Conservation (phyloP, 1,140 invertebrate genomes). For the Metopolophium dirhodum region DNA sequence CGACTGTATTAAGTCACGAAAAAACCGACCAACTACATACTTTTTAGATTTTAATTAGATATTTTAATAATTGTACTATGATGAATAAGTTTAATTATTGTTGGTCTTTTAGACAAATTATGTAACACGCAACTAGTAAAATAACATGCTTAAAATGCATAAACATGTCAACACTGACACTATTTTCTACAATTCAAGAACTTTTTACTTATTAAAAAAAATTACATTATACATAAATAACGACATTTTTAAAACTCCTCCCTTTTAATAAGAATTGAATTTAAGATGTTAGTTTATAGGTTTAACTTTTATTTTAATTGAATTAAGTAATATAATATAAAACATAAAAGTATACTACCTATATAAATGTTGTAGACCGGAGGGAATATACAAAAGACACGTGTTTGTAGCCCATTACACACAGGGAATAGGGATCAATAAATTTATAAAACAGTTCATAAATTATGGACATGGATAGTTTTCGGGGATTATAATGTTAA, state of each 20-base stretch:
- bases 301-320: constrained; percentile 42
- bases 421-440: constrained; percentile 32
- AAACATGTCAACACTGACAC: not conserved
- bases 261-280: not conserved
- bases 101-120: not conserved
- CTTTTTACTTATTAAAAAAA: not conserved
- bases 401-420: not conserved
- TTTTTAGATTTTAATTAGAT: not conserved
- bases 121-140: not conserved
- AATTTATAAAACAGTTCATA: constrained; percentile 39
- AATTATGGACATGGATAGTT: not conserved
- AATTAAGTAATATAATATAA: constrained; percentile 16
- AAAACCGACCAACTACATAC: not conserved
- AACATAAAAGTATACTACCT: not conserved
- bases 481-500: not conserved
- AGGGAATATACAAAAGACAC: constrained; percentile 30
- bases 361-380: not conserved
- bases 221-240: not conserved
- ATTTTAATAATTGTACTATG: not conserved
- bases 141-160: constrained; percentile 4
- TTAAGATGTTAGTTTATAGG: not conserved
- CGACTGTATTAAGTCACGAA: not conserved
- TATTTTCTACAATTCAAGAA: not conserved
- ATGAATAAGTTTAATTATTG: not conserved
- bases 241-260: not conserved